Evolutionary conservation across 2,888 invertebrate genomes (phyloP).

Genomic region (Synanthedon vespiformis): DNA sequence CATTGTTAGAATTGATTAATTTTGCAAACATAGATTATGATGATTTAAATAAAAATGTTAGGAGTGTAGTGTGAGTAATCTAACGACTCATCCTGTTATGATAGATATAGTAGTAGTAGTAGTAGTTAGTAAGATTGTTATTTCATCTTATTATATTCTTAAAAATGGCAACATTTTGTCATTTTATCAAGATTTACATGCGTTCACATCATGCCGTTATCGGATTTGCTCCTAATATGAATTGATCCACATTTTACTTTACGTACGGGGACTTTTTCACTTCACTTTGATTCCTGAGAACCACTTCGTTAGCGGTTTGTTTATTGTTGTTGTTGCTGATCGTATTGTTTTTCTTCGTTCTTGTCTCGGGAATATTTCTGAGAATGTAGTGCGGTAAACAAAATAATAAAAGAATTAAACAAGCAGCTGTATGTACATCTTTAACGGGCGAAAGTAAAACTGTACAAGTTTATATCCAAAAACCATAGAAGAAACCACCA

Average conservation of each 20-base stretch:
- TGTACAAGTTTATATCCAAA: conserved; percentile 2
- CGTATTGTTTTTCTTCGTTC: conserved; percentile 33
- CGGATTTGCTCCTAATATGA: background rate
- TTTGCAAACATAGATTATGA: too few species aligned
- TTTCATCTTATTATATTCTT: too few species aligned
- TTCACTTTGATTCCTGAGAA: conserved; percentile 34
- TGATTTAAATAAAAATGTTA: too few species aligned
- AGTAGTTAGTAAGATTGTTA: too few species aligned
- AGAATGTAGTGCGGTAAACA: conserved; percentile 32
- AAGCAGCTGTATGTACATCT: too few species aligned
- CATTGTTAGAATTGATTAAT: too few species aligned
- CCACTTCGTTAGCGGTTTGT: conserved; percentile 26
- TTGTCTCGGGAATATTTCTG: conserved; percentile 44
- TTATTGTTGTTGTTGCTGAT: conserved; percentile 15
- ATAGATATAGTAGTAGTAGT: too few species aligned
- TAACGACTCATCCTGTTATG: too few species aligned
- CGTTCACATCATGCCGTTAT: background rate
- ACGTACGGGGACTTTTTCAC: conserved; percentile 49
- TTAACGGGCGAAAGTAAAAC: conserved; percentile 3
- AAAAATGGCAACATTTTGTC: too few species aligned
- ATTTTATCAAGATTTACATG: background rate
- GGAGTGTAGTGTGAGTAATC: too few species aligned
- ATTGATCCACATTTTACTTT: conserved; percentile 6
- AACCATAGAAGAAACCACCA: conserved; percentile 8
- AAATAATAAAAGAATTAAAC: background rate